A percentile compares a stretch with the other conserved stretches of the same genome.
Evolutionary conservation across 2,113 vertebrate genomes (phyloP).

Genomic region (Brienomyrus longianalis): DNA sequence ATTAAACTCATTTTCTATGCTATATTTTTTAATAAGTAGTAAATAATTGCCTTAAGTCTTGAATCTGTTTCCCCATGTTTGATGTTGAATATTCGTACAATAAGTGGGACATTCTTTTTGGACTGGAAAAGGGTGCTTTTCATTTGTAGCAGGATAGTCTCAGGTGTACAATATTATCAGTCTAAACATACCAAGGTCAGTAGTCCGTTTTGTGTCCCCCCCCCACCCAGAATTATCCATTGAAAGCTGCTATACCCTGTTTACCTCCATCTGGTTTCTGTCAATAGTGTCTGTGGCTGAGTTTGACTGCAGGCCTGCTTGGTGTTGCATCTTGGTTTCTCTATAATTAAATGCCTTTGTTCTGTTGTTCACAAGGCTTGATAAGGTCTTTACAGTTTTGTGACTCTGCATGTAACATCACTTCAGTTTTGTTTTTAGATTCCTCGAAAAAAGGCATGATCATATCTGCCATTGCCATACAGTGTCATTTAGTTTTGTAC

Average conservation of each 20-base stretch:
- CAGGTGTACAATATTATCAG: slow-evolving; percentile 32
- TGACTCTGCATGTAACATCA: neutral
- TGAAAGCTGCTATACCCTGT: neutral
- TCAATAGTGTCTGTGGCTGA: neutral
- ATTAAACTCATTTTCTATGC: neutral
- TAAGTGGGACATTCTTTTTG: neutral
- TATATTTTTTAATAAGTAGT: neutral
- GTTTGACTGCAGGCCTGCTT: neutral
- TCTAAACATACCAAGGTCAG: slow-evolving; percentile 19
- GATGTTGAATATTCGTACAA: neutral
- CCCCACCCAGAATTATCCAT: neutral
- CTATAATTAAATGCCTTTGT: neutral
- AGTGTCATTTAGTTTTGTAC: neutral
- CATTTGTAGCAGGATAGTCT: slow-evolving; percentile 28
- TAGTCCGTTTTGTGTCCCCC: slow-evolving; percentile 36
- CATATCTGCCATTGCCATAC: neutral
- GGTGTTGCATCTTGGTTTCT: neutral
- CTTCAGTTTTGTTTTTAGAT: neutral
- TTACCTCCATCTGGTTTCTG: neutral
- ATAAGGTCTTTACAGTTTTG: neutral
- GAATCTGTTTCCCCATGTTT: neutral
- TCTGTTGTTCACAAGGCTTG: neutral
- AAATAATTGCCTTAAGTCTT: slow-evolving; percentile 2
- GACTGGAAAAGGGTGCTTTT: slow-evolving; percentile 26
- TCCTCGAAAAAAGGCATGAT: neutral